These are phyloP conservation scores for Drusus annulatus DNA, from an alignment of 1,140 invertebrate genomes.

Conservation along the genomic window DNA sequence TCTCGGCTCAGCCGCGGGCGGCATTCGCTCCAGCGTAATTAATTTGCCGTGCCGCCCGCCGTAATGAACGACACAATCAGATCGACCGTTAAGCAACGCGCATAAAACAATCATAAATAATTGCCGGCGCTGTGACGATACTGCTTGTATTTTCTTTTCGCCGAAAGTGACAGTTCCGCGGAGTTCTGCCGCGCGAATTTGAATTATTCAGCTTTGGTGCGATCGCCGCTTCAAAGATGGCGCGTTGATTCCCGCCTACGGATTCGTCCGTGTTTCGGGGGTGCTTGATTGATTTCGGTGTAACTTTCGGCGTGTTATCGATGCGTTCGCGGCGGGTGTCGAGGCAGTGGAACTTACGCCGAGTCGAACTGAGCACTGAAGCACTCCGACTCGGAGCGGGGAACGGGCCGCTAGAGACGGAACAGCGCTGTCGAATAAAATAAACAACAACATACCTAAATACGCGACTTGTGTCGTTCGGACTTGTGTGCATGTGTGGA, in stretches of 20 bases:
- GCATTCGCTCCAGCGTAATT: too few species aligned
- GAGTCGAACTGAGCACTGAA: constrained; percentile 19
- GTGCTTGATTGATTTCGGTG: neutral
- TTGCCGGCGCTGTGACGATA: neutral
- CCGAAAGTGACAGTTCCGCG: constrained; percentile 1
- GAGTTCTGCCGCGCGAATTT: neutral
- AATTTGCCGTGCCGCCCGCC: too few species aligned
- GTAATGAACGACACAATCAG: too few species aligned
- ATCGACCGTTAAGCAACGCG: too few species aligned
- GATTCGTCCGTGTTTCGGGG: neutral
- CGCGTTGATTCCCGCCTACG: too few species aligned
- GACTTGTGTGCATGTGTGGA: constrained; percentile 41
- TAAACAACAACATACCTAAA: constrained; percentile 53
- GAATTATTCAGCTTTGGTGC: neutral
- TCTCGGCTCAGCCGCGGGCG: neutral
- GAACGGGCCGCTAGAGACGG: constrained; percentile 29
- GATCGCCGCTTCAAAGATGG: neutral
- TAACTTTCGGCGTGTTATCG: neutral
- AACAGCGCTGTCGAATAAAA: constrained; percentile 41
- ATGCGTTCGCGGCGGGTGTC: neutral
- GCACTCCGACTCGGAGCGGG: too few species aligned
- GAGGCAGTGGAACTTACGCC: neutral
- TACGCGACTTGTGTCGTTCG: constrained; percentile 47
- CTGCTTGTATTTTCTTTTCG: neutral
- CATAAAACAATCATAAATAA: neutral